A percentile compares a stretch with the other conserved stretches of the same genome.
These are phyloP conservation scores for Chionodraco myersi DNA, from an alignment of 2,113 vertebrate species.

Conservation along the genomic window DNA sequence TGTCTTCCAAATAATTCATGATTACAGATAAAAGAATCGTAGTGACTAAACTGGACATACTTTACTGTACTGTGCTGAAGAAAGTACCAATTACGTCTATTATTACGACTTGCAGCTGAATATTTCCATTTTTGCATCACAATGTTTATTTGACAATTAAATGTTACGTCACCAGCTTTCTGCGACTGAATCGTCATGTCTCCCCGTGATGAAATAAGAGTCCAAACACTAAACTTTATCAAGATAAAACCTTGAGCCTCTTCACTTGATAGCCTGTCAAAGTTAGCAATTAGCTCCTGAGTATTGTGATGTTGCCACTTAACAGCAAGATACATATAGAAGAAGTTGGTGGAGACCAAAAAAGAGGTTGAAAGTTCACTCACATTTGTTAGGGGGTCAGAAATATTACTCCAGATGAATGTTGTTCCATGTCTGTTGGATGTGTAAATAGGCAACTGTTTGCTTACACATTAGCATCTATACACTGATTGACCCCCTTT, in stretches of 20 bases:
- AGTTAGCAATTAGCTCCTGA: background rate
- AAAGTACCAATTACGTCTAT: background rate
- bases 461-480: background rate
- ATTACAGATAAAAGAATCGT: conserved; percentile 13
- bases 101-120: background rate
- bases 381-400: background rate
- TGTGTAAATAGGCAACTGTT: background rate
- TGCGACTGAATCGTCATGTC: background rate
- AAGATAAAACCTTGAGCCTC: background rate
- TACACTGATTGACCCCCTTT: background rate
- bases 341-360: background rate
- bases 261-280: background rate
- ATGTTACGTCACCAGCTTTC: background rate
- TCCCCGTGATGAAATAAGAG: background rate
- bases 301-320: background rate
- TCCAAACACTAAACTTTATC: background rate
- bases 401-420: background rate
- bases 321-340: background rate
- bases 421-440: background rate
- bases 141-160: background rate
- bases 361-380: background rate
- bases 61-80: background rate
- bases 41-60: conserved; percentile 4
- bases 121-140: conserved; percentile 35
- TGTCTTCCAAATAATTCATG: background rate